Conservation (phyloP, 2,888 invertebrate species). For the Lochmaea capreae region DNA sequence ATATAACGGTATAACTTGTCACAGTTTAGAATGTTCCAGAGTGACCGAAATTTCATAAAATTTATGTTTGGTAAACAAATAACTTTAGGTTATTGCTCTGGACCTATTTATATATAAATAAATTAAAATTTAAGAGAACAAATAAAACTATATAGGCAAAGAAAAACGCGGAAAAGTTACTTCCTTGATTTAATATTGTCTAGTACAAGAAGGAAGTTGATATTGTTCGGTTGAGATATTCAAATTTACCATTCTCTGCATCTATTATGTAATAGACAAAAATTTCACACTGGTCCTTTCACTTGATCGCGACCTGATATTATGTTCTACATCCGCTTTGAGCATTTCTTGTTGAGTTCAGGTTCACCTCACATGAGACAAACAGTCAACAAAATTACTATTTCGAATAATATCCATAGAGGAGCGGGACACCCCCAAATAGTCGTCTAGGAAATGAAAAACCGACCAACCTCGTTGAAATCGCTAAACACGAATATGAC, state of each 20-base stretch:
- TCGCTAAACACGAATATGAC: too few species aligned
- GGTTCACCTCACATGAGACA: conserved; percentile 49
- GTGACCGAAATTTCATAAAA: background rate
- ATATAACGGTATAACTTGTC: conserved; percentile 25
- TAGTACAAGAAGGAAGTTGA: background rate
- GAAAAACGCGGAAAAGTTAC: too few species aligned
- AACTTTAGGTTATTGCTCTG: background rate
- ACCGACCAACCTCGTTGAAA: too few species aligned
- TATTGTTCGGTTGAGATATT: conserved; percentile 35
- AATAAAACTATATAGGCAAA: background rate
- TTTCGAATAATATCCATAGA: background rate
- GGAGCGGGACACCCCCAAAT: too few species aligned
- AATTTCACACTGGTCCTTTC: conserved; percentile 58
- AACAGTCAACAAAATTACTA: background rate
- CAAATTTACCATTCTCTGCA: conserved; percentile 40
- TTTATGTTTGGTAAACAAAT: background rate
- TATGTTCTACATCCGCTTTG: conserved; percentile 53
- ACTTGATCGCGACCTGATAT: conserved; percentile 58
- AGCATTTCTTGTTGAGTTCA: conserved; percentile 49
- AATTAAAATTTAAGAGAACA: background rate
- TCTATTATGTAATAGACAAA: conserved; percentile 56
- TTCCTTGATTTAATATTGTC: background rate
- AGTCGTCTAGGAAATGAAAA: too few species aligned
- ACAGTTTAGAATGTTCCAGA: conserved; percentile 19
- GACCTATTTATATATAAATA: background rate